These are phyloP conservation scores for Idaea dimidiata DNA, from an alignment of 2,888 invertebrate species.

Conservation along the genomic window DNA sequence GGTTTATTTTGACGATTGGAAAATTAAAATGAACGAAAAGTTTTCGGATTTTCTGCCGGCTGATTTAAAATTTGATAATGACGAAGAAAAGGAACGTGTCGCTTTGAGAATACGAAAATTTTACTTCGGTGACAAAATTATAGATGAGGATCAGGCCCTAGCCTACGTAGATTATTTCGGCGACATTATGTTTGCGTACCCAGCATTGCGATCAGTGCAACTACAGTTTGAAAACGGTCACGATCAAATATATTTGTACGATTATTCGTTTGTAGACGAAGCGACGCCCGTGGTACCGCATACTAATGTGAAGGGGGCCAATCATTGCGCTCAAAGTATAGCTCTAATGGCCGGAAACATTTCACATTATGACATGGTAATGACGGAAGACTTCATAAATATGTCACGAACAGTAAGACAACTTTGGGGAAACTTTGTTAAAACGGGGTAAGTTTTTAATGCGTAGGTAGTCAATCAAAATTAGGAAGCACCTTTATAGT, in stretches of 20 bases:
- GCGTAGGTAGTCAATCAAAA: slow-evolving; percentile 5
- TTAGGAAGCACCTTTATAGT: slow-evolving; percentile 5
- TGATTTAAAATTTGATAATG: slow-evolving; percentile 29
- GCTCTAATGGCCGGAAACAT: slow-evolving; percentile 21
- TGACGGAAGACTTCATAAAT: slow-evolving; percentile 30
- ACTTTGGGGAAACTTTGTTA: slow-evolving; percentile 49
- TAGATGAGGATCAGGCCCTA: slow-evolving; percentile 27
- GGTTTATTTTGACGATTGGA: slow-evolving; percentile 29
- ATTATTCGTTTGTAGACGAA: slow-evolving; percentile 34
- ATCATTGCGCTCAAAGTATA: slow-evolving; percentile 37
- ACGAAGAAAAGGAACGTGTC: slow-evolving; percentile 28
- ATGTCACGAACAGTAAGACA: slow-evolving; percentile 37
- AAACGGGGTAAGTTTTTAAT: slow-evolving; percentile 37
- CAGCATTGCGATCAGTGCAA: slow-evolving; percentile 30
- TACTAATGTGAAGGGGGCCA: slow-evolving; percentile 26
- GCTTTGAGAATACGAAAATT: slow-evolving; percentile 32
- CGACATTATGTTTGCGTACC: slow-evolving; percentile 47
- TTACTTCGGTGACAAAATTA: slow-evolving; percentile 36
- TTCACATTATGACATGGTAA: slow-evolving; percentile 11
- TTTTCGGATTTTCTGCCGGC: slow-evolving; percentile 40
- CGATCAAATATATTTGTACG: slow-evolving; percentile 37
- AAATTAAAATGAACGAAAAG: slow-evolving; percentile 32
- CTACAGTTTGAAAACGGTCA: slow-evolving; percentile 39
- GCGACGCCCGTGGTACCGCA: slow-evolving; percentile 22
- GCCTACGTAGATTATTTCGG: slow-evolving; percentile 35